Evolutionary conservation across 1,140 invertebrate genomes (phyloP).

Genomic region (Euwallacea fornicatus): DNA sequence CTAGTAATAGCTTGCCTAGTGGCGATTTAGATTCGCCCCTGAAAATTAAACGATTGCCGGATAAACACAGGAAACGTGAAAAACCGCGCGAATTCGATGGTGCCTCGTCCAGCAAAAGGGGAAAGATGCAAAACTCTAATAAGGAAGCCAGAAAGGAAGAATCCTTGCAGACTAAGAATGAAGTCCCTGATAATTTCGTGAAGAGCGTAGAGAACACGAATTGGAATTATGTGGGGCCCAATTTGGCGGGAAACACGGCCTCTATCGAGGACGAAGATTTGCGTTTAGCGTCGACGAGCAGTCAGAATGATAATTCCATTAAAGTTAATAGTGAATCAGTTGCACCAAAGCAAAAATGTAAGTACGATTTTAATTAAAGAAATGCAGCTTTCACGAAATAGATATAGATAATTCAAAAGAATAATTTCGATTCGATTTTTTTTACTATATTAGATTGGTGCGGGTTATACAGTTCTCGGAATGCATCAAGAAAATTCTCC

Average conservation of each 20-base stretch:
- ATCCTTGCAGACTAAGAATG: not conserved
- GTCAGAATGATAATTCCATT: not conserved
- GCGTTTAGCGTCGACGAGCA: constrained; percentile 5
- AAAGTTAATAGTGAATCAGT: not conserved
- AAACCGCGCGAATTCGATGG: too few relatives aligned
- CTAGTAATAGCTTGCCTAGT: constrained; percentile 25
- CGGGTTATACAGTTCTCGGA: too few relatives aligned
- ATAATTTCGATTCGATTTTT: too few relatives aligned
- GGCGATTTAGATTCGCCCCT: constrained; percentile 40
- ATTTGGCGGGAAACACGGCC: constrained; percentile 54
- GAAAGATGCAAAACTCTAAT: not conserved
- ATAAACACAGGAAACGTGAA: constrained; percentile 41
- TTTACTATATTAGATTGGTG: too few relatives aligned
- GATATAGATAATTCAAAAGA: too few relatives aligned
- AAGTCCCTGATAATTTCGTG: constrained; percentile 17
- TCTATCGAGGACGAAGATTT: constrained; percentile 61
- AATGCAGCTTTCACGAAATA: too few relatives aligned
- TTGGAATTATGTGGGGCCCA: constrained; percentile 65
- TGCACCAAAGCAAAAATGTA: constrained; percentile 6
- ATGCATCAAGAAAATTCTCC: not conserved
- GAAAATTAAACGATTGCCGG: constrained; percentile 39
- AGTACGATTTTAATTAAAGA: not conserved
- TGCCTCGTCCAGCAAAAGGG: not conserved
- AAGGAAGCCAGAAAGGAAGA: too few relatives aligned
- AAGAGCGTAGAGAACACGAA: constrained; percentile 62